Percentiles rank a stretch among this genome's conserved stretches.
Conservation (phyloP, 2,113 vertebrate genomes). For the Podarcis raffonei region DNA sequence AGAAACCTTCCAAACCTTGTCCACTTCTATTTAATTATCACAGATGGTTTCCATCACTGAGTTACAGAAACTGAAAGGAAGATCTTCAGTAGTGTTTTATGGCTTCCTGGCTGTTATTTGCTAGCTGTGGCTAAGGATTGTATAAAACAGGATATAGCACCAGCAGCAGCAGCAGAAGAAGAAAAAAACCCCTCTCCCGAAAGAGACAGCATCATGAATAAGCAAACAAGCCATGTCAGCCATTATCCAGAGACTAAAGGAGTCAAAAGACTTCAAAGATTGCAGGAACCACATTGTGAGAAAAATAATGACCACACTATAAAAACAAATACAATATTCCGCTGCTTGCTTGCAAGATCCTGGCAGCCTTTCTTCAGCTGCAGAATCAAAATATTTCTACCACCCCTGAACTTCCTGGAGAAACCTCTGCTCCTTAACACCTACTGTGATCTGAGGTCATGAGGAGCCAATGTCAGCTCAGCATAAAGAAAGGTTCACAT, state of each 20-base stretch:
- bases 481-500: constrained; percentile 50
- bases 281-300: constrained; percentile 38
- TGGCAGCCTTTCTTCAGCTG: constrained; percentile 58
- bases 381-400: constrained; percentile 54
- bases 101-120: constrained; percentile 19
- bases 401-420: constrained; percentile 51
- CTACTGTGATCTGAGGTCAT: constrained; percentile 11
- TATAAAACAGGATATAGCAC: constrained; percentile 9
- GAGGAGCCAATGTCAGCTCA: constrained; percentile 35
- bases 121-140: neutral
- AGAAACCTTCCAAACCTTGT: constrained; percentile 1
- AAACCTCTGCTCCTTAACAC: constrained; percentile 18
- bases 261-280: constrained; percentile 17
- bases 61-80: neutral
- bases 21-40: neutral
- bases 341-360: constrained; percentile 36
- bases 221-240: constrained; percentile 28
- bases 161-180: neutral
- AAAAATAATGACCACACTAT: constrained; percentile 57
- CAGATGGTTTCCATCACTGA: neutral
- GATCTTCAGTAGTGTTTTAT: neutral
- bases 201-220: neutral
- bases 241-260: constrained; percentile 7
- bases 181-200: neutral
- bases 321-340: constrained; percentile 56